These are phyloP conservation scores for Holotrichia oblita DNA, from an alignment of 1,140 invertebrate species.

Conservation along the genomic window DNA sequence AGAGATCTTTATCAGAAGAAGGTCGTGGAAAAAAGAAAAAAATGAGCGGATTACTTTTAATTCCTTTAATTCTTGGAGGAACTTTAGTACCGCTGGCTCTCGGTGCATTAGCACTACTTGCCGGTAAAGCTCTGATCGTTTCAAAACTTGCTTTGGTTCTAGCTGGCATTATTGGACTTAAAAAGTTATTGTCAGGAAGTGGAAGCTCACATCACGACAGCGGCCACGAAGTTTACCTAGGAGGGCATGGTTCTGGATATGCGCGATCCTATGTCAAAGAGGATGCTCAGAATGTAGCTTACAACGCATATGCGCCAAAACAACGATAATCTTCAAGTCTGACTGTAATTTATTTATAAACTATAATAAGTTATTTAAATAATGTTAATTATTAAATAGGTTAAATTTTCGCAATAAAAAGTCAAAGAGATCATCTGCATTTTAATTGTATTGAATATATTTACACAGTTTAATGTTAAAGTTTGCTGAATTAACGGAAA, in stretches of 20 bases:
- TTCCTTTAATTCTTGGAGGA: slow-evolving; percentile 79
- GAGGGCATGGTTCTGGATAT: slow-evolving; percentile 73
- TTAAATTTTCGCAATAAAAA: slow-evolving; percentile 36
- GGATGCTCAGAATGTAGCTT: slow-evolving; percentile 69
- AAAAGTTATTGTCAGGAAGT: slow-evolving; percentile 76
- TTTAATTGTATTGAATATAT: neutral
- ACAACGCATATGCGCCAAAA: slow-evolving; percentile 67
- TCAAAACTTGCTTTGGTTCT: slow-evolving; percentile 83
- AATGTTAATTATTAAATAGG: slow-evolving; percentile 4
- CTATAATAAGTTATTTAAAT: slow-evolving; percentile 25
- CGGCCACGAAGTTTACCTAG: slow-evolving; percentile 75
- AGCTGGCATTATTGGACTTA: slow-evolving; percentile 83
- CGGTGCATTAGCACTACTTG: slow-evolving; percentile 79
- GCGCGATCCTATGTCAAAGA: slow-evolving; percentile 72
- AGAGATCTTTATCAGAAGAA: slow-evolving; percentile 67
- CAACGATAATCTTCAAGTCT: slow-evolving; percentile 27
- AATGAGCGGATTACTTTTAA: slow-evolving; percentile 74
- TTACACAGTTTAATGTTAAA: slow-evolving; percentile 1
- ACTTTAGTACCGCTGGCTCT: slow-evolving; percentile 82
- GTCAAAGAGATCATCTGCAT: neutral
- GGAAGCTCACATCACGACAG: slow-evolving; percentile 61
- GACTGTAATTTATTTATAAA: slow-evolving; percentile 39
- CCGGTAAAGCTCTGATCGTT: slow-evolving; percentile 84
- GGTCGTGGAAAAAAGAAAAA: slow-evolving; percentile 75
- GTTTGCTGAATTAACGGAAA: neutral